These are phyloP conservation scores for Taurulus bubalis DNA, from an alignment of 2,113 vertebrate species.

Conservation along the genomic window DNA sequence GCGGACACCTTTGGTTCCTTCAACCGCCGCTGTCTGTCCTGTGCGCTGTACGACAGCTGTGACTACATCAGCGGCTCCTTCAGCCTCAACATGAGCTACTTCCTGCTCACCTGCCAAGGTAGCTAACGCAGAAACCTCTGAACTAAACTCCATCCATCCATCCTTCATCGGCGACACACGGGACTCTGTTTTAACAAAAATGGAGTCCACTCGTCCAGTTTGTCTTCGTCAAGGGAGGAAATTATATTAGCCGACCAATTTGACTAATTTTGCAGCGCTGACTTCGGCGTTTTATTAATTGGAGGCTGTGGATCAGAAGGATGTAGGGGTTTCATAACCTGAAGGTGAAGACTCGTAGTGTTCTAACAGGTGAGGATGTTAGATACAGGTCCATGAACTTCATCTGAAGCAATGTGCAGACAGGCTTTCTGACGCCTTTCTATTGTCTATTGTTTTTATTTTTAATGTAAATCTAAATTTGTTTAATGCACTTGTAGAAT, in stretches of 20 bases:
- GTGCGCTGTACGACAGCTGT: conserved; percentile 89
- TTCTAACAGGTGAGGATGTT: neutral
- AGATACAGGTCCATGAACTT: too few relatives aligned
- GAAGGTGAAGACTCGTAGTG: neutral
- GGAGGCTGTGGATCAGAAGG: neutral
- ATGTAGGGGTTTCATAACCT: too few relatives aligned
- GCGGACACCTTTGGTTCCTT: conserved; percentile 92
- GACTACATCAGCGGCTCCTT: conserved; percentile 92
- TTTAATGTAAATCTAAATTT: too few relatives aligned
- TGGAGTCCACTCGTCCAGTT: neutral
- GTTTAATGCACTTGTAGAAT: too few relatives aligned
- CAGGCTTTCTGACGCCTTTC: too few relatives aligned
- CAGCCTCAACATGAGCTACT: conserved; percentile 88
- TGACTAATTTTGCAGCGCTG: neutral
- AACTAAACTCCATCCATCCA: neutral
- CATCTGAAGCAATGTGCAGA: too few relatives aligned
- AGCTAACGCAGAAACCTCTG: neutral
- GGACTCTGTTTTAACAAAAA: neutral
- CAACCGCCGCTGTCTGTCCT: conserved; percentile 94
- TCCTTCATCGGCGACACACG: neutral
- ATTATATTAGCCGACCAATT: neutral
- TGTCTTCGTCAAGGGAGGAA: neutral
- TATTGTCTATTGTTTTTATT: too few relatives aligned
- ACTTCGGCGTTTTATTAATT: neutral
- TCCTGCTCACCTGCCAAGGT: conserved; percentile 94